Percentiles rank a stretch among this genome's conserved stretches.
Conservation (phyloP, 2,113 vertebrate genomes). For the Tragelaphus imberbis region DNA sequence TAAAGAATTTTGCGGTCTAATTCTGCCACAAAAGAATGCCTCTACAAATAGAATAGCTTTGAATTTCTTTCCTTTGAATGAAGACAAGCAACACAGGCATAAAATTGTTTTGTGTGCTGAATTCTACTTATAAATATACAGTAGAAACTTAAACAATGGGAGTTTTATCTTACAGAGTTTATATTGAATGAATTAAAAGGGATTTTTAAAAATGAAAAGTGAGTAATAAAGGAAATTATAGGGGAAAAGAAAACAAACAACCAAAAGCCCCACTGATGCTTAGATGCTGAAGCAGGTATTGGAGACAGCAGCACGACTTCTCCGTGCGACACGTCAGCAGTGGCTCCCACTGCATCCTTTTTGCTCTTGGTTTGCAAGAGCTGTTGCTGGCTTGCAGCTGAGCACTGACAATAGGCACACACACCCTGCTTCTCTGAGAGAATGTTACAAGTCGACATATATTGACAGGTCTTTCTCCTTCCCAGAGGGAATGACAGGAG, state of each 20-base stretch:
- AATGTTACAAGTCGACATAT: background rate
- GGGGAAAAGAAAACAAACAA: background rate
- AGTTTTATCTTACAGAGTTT: background rate
- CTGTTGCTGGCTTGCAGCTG: background rate
- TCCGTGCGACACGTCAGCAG: background rate
- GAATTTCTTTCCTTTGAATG: background rate
- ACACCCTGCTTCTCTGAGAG: background rate
- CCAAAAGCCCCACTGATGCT: background rate
- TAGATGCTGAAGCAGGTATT: background rate
- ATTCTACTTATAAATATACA: background rate
- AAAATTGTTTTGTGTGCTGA: background rate
- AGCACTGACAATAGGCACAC: background rate
- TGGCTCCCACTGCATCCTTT: too few species aligned
- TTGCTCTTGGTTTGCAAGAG: background rate
- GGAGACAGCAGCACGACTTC: background rate
- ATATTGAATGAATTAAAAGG: background rate
- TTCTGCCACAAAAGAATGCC: background rate
- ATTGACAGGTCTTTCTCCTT: background rate
- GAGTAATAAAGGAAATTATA: background rate
- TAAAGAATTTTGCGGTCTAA: background rate
- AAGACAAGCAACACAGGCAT: background rate
- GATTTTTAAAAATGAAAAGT: background rate
- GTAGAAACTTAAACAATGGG: background rate
- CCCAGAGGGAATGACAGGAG: background rate
- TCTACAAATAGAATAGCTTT: background rate